Conservation (phyloP, 2,888 invertebrate species). For the Candidula unifasciata region DNA sequence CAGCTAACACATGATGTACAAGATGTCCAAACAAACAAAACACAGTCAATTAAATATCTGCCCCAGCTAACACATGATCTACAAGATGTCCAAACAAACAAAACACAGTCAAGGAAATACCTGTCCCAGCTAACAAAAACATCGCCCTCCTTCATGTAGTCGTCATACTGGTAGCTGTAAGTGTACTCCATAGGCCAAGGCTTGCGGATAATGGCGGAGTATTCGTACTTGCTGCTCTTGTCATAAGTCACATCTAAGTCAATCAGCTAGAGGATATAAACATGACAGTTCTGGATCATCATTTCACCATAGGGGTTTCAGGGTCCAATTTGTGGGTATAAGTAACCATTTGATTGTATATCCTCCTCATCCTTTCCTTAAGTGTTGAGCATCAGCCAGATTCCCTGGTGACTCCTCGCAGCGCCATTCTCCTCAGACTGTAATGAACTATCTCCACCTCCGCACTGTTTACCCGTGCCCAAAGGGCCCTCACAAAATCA, state of each 20-base stretch:
- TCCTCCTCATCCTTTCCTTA: no score
- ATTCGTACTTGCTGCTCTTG: slow-evolving; percentile 39
- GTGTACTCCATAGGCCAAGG: slow-evolving; percentile 63
- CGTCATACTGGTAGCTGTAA: slow-evolving; percentile 55
- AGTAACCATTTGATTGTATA: no score
- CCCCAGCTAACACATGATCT: slow-evolving; percentile 65
- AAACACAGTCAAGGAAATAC: neutral
- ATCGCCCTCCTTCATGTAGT: slow-evolving; percentile 59
- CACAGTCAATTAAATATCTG: slow-evolving; percentile 33
- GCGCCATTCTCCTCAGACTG: no score
- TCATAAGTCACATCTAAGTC: slow-evolving; percentile 50
- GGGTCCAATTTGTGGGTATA: no score
- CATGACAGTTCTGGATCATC: no score
- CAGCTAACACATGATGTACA: slow-evolving; percentile 63
- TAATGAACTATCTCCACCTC: no score
- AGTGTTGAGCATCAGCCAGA: no score
- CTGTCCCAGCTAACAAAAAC: slow-evolving; percentile 70
- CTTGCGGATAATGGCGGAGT: slow-evolving; percentile 56
- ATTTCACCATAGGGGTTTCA: no score
- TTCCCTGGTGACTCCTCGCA: no score
- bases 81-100: neutral
- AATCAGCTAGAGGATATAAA: slow-evolving; percentile 13
- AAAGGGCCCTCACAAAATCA: no score
- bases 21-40: neutral
- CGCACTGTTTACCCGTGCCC: no score